These are phyloP conservation scores for Carettochelys insculpta DNA, from an alignment of 2,113 vertebrate species.

Conservation along the genomic window DNA sequence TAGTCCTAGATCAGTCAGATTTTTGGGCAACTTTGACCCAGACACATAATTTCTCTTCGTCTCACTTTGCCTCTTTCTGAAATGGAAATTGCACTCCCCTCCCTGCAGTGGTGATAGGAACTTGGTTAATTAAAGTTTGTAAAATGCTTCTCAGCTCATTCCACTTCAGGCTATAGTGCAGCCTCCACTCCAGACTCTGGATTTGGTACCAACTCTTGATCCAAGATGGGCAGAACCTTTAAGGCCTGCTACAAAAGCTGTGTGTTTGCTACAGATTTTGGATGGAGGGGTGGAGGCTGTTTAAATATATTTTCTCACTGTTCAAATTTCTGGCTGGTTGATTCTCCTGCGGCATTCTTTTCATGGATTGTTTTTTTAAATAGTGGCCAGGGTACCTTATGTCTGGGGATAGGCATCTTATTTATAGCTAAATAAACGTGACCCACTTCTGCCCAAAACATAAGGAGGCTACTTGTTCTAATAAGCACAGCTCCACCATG, in stretches of 20 bases:
- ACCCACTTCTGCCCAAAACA: no score
- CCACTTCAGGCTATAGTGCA: not conserved
- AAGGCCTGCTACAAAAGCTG: not conserved
- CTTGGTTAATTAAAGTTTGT: not conserved
- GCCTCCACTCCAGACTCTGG: not conserved
- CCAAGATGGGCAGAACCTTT: not conserved
- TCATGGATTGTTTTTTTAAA: fast-evolving
- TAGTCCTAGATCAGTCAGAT: not conserved
- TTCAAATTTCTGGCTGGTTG: not conserved
- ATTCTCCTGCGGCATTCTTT: not conserved
- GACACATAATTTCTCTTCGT: not conserved
- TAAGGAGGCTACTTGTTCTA: not conserved
- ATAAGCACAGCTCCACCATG: not conserved
- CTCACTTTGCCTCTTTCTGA: not conserved
- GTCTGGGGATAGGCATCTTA: fast-evolving
- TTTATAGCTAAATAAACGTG: not conserved
- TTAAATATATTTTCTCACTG: not conserved
- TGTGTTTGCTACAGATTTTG: not conserved
- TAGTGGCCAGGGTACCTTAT: no score
- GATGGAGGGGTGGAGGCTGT: not conserved
- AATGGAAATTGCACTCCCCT: not conserved
- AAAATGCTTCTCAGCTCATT: not conserved
- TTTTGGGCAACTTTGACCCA: not conserved
- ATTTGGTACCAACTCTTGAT: not conserved
- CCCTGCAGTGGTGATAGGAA: not conserved